phyloP scores from a whole-genome alignment of 2,113 vertebrate genomes.

The Paralichthys olivaceus region DNA sequence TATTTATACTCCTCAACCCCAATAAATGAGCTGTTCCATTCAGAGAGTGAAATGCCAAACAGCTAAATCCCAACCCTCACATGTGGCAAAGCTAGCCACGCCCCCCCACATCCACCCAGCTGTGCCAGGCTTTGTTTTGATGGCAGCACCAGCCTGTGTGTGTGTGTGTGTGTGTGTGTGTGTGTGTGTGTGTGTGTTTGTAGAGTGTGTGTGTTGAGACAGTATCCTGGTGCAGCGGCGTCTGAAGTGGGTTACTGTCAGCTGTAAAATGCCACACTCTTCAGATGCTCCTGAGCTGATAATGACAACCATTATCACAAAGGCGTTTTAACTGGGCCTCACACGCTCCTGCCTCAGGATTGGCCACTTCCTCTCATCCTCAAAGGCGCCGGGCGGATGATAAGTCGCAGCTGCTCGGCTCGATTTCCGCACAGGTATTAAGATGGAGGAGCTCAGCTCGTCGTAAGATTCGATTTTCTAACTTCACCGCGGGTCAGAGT shows the following conservation, averaged over 20 bases:
- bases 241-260: constrained; percentile 80
- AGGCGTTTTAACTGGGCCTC: constrained; percentile 73
- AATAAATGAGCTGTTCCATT: constrained; percentile 32
- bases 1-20: constrained; percentile 26
- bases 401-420: constrained; percentile 48
- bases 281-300: constrained; percentile 78
- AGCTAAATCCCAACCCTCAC: constrained; percentile 56
- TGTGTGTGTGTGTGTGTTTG: constrained; percentile 25
- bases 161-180: constrained; percentile 23
- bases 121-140: constrained; percentile 75
- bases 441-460: constrained; percentile 15
- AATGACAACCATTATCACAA: constrained; percentile 79
- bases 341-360: constrained; percentile 10
- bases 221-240: constrained; percentile 39
- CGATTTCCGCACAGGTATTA: constrained; percentile 42
- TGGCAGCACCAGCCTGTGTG: constrained; percentile 53
- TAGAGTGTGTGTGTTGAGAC: constrained; percentile 31
- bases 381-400: constrained; percentile 43
- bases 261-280: constrained; percentile 79
- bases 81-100: constrained; percentile 62
- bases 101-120: constrained; percentile 67
- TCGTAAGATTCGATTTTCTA: neutral
- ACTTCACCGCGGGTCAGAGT: constrained; percentile 37
- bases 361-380: constrained; percentile 58
- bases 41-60: constrained; percentile 48